Percentiles rank a stretch among this genome's conserved stretches.
Conservation (phyloP, 2,797 vertebrate genomes). For the Rhincodon typus region DNA sequence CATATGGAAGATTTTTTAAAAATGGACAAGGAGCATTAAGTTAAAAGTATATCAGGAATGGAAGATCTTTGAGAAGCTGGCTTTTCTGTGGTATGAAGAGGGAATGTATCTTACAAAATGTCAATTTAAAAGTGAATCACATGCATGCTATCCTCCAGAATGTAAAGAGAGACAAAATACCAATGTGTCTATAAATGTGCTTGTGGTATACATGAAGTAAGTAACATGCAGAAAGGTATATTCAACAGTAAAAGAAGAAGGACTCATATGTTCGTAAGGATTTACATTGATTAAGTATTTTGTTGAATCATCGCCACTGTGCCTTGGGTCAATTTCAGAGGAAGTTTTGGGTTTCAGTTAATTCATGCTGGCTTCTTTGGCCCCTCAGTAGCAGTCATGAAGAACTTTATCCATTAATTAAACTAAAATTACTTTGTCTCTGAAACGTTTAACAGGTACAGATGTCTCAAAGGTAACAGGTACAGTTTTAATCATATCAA, state of each 20-base stretch:
- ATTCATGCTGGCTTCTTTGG: background rate
- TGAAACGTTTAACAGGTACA: background rate
- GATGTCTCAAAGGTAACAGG: background rate
- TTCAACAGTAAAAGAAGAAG: too few species aligned
- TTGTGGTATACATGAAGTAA: background rate
- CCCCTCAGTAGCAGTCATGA: background rate
- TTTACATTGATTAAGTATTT: background rate
- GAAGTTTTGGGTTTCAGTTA: too few species aligned
- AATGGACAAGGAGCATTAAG: background rate
- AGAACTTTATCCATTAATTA: background rate
- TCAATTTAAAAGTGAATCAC: background rate
- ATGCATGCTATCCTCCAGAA: background rate
- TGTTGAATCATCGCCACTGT: background rate
- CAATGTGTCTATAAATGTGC: background rate
- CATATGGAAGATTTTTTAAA: background rate
- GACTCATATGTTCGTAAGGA: too few species aligned
- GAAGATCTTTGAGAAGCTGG: background rate
- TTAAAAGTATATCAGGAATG: background rate
- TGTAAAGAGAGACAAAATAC: background rate
- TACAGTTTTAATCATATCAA: background rate
- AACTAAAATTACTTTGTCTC: background rate
- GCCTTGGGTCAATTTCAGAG: too few species aligned
- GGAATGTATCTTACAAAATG: background rate
- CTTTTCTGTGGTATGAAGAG: background rate
- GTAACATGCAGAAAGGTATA: background rate